Percentiles rank a stretch among this genome's conserved stretches.
Evolutionary conservation across 2,113 vertebrate genomes (phyloP).

Genomic region (Canis aureus): DNA sequence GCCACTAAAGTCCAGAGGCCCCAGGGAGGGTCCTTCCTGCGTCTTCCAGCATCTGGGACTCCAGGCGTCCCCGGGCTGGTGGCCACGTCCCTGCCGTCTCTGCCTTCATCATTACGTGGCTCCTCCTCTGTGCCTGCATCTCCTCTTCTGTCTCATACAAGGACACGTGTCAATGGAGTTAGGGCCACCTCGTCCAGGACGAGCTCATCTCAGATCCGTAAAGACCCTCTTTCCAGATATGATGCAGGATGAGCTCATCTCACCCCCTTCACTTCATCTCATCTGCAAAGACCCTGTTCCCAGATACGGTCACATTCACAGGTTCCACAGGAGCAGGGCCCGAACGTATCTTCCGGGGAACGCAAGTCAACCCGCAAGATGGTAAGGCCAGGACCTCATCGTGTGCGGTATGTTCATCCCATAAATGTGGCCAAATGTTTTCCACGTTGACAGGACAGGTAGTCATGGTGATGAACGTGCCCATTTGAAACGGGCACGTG

Average conservation of each 20-base stretch:
- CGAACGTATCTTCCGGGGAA: neutral
- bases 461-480: rapidly evolving
- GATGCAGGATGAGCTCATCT: neutral
- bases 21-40: neutral
- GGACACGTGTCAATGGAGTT: neutral
- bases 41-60: neutral
- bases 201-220: neutral
- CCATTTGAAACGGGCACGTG: neutral
- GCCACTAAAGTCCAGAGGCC: neutral
- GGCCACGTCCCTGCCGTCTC: neutral
- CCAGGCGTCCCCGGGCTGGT: rapidly evolving
- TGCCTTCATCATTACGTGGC: neutral
- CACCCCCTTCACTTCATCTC: neutral
- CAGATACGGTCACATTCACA: no score
- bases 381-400: no score
- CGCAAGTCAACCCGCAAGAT: neutral
- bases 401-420: rapidly evolving
- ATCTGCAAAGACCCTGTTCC: neutral
- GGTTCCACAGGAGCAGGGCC: neutral
- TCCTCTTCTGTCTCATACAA: neutral
- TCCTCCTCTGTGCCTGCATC: neutral
- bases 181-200: neutral
- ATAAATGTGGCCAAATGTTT: neutral
- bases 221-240: neutral
- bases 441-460: rapidly evolving